phyloP scores from a whole-genome alignment of 2,113 vertebrate species.

The Erpornis zantholeuca region DNA sequence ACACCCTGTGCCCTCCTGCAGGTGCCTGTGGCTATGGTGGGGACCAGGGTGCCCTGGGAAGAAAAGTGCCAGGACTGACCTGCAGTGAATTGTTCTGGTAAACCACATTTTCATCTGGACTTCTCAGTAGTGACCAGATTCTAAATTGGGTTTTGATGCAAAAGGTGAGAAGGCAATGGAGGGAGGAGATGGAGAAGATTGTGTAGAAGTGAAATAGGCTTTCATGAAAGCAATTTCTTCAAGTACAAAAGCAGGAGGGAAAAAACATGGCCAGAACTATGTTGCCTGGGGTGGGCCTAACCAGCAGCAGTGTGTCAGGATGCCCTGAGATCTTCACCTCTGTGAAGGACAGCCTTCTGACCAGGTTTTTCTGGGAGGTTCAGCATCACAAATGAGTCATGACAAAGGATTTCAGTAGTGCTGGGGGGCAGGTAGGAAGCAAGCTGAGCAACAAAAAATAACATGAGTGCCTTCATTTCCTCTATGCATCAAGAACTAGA shows the following conservation, averaged over 20 bases:
- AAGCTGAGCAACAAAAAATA: background rate
- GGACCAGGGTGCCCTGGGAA: background rate
- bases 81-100: background rate
- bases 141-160: background rate
- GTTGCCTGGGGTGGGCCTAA: background rate
- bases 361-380: background rate
- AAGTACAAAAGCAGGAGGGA: background rate
- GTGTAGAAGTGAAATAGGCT: background rate
- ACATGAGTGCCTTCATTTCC: background rate
- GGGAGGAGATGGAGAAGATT: background rate
- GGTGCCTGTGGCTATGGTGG: background rate
- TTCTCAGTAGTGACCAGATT: background rate
- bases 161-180: background rate
- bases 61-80: background rate
- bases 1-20: background rate
- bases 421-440: background rate
- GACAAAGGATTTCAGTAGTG: background rate
- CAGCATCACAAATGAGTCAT: rapidly evolving
- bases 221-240: background rate
- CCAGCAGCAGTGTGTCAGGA: background rate
- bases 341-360: background rate
- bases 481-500: background rate
- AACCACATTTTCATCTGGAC: background rate
- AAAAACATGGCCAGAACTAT: background rate
- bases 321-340: background rate